phyloP scores from a whole-genome alignment of 37 sponge, comb jelly and placozoan genomes.

The Oopsacas minuta region DNA sequence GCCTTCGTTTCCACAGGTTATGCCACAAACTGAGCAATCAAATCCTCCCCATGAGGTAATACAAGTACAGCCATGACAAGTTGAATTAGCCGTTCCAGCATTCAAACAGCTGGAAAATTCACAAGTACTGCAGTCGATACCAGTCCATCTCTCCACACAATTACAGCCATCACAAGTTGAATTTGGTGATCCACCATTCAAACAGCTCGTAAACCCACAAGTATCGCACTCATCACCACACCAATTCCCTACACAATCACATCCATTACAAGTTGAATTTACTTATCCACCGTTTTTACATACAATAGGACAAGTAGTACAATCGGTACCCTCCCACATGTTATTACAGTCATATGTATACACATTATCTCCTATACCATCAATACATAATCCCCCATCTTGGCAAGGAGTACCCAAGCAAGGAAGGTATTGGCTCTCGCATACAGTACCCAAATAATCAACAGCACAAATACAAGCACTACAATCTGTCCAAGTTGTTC shows the following conservation, averaged over 20 bases:
- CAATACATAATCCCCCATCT: neutral
- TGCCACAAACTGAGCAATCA: neutral
- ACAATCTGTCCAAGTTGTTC: neutral
- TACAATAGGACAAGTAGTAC: neutral
- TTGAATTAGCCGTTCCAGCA: neutral
- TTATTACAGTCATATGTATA: neutral
- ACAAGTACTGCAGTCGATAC: neutral
- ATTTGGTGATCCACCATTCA: neutral
- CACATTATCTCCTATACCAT: neutral
- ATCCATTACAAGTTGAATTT: neutral
- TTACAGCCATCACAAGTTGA: neutral
- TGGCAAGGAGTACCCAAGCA: neutral
- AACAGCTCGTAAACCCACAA: neutral
- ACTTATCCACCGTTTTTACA: neutral
- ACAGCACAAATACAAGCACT: neutral
- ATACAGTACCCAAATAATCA: neutral
- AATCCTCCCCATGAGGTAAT: neutral
- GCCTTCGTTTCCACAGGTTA: too few relatives aligned
- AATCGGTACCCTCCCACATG: neutral
- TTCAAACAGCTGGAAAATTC: neutral
- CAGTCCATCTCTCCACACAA: neutral
- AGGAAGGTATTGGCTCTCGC: neutral
- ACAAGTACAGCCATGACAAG: neutral
- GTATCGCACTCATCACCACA: neutral
- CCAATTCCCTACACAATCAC: conserved; percentile 6